Evolutionary conservation across 2,888 invertebrate genomes (phyloP), one percentile per base, ranked within the genome.

Genomic region (Zelleria hepariella): DNA sequence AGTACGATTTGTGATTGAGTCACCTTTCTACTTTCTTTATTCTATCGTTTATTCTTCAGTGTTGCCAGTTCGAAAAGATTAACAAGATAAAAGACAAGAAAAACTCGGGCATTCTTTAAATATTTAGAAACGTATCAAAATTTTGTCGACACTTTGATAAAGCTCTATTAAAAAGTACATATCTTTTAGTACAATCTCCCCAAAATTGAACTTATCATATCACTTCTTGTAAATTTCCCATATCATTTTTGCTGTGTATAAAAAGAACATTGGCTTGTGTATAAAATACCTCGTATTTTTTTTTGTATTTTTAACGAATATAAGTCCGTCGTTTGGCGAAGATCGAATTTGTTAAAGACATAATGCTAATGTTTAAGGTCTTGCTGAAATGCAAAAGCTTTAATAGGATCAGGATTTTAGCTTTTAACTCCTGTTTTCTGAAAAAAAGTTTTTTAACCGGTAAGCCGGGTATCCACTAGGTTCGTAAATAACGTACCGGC

Each of bases 1-100:
- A 88, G 85, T 88, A 88, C 88, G 80, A 77, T 78, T 86, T 86
- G 87, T 86, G 87, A 81, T 78, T 78, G 86, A 86, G 86, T 87
- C 87, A 79, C 73, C 67, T 56, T 63, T 71, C 32, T 42, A 42
- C 32, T 42, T 42, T 42, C 32, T 32, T 7, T 32, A 42, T 68
- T 70, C 72, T 72, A 73, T 75, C 68, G 68, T 72, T 71, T 67
- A 66, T 66, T 54, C 70, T 70, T 71, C 76, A 77, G 78, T 81
- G 84, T 75, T 82, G 82, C 80, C 80, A 80, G 79, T n/a, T n/a
- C n/a, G n/a, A 78, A 72, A 77, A 75, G 69, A 71, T 68, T 64
- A 62, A 71, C 73, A 69, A 79, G 81, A 82, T 80, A 79, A 82
- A 86, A 86, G 48, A 61, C 58, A 87, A 87, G 86, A 64, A 65